phyloP scores from a whole-genome alignment of 2,888 invertebrate species.

The Aricia artaxerxes region DNA sequence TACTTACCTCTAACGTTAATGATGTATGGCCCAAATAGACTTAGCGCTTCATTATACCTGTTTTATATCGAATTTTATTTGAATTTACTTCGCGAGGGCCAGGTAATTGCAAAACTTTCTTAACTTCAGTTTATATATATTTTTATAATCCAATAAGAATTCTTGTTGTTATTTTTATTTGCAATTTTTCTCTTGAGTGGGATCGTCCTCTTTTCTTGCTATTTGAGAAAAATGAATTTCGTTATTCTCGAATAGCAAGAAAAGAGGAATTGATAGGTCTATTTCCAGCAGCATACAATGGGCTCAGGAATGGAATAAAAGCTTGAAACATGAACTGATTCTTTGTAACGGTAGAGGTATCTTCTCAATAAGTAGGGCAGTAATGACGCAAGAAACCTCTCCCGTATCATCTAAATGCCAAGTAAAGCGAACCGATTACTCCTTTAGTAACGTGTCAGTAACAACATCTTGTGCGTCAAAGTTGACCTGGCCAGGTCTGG shows the following conservation, averaged over 20 bases:
- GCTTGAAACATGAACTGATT: not conserved
- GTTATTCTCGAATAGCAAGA: too few relatives aligned
- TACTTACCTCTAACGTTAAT: conserved; percentile 9
- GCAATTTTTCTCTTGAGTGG: not conserved
- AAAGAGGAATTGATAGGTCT: not conserved
- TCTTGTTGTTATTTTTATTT: not conserved
- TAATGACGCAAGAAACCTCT: conserved; percentile 15
- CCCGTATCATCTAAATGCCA: conserved; percentile 1
- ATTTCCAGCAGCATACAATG: not conserved
- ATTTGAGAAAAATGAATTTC: too few relatives aligned
- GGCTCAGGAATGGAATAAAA: not conserved
- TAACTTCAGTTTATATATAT: too few relatives aligned
- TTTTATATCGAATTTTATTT: not conserved
- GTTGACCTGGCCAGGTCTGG: not conserved
- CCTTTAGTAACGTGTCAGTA: conserved; percentile 14
- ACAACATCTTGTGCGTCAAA: not conserved
- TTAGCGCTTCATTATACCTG: not conserved
- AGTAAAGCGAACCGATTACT: conserved; percentile 19
- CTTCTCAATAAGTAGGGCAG: not conserved
- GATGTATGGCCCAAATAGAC: not conserved
- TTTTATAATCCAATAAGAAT: too few relatives aligned
- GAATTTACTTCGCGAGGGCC: not conserved
- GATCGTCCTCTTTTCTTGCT: not conserved
- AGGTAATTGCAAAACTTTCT: not conserved
- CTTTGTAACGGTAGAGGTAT: not conserved